Evolutionary conservation across 1,140 invertebrate species (phyloP).

Genomic region (Cephus cinctus): DNA sequence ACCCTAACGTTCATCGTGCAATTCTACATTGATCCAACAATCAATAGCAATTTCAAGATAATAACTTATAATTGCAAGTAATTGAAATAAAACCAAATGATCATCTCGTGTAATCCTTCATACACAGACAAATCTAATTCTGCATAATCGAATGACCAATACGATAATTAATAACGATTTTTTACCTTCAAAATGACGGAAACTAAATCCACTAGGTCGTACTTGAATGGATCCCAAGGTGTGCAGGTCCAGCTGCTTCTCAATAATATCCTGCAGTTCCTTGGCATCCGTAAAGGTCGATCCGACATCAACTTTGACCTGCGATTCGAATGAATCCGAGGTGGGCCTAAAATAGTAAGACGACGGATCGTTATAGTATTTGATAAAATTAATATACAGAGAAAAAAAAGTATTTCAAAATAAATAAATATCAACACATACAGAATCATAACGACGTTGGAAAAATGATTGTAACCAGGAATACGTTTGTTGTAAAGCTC

Average conservation of each 20-base stretch:
- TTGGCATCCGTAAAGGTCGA: conserved; percentile 39
- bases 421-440: conserved; percentile 32
- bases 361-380: no score
- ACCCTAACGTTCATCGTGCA: no score
- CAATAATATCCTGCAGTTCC: conserved; percentile 34
- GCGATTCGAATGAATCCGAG: conserved; percentile 41
- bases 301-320: conserved; percentile 44
- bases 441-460: conserved; percentile 46
- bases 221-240: conserved; percentile 39
- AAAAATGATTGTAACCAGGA: conserved; percentile 34
- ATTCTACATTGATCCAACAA: no score
- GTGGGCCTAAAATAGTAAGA: conserved; percentile 25
- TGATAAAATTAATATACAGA: no score
- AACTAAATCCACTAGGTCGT: conserved; percentile 39
- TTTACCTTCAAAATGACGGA: conserved; percentile 44
- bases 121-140: no score
- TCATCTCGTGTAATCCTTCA: no score
- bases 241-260: conserved; percentile 38
- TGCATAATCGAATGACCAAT: no score
- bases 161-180: conserved; percentile 4
- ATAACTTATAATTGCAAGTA: no score
- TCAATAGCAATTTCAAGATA: no score
- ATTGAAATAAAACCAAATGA: no score
- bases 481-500: conserved; percentile 34
- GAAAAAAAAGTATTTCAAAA: no score